Conservation (phyloP, 1,140 invertebrate genomes). For the Pentalonia nigronervosa region DNA sequence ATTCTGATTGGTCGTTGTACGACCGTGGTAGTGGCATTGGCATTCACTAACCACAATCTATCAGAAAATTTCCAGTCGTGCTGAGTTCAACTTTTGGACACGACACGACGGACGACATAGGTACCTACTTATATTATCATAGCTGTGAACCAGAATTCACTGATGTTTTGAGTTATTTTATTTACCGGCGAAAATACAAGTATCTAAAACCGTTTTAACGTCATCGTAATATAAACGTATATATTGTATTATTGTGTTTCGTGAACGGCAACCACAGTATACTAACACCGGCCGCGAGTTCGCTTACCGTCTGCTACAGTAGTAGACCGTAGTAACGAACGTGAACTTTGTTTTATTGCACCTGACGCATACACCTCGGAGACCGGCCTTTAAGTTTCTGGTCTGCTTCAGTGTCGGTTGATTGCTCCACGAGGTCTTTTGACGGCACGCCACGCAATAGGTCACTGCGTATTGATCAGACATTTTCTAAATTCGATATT, state of each 20-base stretch:
- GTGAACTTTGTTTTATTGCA: constrained; percentile 36
- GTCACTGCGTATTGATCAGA: not conserved
- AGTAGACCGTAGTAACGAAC: not conserved
- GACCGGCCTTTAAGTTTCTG: not conserved
- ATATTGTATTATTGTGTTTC: not conserved
- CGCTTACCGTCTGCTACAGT: not conserved
- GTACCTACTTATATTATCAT: too few species aligned
- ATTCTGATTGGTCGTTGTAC: not conserved
- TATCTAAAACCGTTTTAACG: not conserved
- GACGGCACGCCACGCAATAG: not conserved
- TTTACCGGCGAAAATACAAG: not conserved
- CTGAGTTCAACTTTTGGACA: not conserved
- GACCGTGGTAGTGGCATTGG: not conserved
- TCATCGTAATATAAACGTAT: too few species aligned
- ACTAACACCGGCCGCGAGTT: not conserved
- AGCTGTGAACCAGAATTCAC: not conserved
- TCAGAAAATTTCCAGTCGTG: too few species aligned
- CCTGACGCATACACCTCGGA: not conserved
- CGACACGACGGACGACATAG: not conserved
- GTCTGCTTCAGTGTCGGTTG: not conserved
- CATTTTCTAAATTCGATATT: not conserved
- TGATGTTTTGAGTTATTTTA: not conserved
- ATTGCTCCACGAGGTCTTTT: not conserved
- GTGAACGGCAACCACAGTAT: not conserved
- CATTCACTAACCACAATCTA: too few species aligned